These are phyloP conservation scores for Drosophila anceps DNA, from an alignment of 2,888 invertebrate species.

Conservation along the genomic window DNA sequence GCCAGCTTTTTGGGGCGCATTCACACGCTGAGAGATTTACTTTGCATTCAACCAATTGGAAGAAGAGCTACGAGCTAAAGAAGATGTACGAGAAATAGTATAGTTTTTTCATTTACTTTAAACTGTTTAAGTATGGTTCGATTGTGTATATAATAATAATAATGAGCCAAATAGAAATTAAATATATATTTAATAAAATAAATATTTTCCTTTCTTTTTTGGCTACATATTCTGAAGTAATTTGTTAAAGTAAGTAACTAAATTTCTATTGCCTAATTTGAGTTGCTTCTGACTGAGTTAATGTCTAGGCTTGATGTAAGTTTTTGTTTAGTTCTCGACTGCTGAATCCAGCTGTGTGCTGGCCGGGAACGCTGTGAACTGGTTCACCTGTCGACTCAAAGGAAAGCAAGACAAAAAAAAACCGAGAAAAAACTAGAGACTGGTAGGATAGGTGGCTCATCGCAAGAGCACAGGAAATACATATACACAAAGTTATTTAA, in stretches of 20 bases:
- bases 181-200: background rate
- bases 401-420: conserved; percentile 16
- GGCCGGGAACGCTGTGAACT: conserved; percentile 61
- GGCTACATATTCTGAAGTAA: too few species aligned
- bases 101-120: background rate
- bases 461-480: conserved; percentile 62
- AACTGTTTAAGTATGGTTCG: background rate
- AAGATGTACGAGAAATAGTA: too few species aligned
- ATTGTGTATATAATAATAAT: background rate
- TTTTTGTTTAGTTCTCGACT: conserved; percentile 20
- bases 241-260: conserved; percentile 19
- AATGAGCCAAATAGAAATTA: background rate
- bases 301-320: conserved; percentile 16
- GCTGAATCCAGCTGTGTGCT: conserved; percentile 12
- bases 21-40: conserved; percentile 20
- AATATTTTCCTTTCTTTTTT: background rate
- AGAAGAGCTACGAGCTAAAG: background rate
- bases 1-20: conserved; percentile 27
- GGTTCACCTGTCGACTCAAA: conserved; percentile 70
- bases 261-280: conserved; percentile 20
- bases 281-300: conserved; percentile 21
- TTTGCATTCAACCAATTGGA: conserved; percentile 2
- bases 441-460: conserved; percentile 43
- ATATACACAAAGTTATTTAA: conserved; percentile 79
- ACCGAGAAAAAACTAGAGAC: conserved; percentile 13